A percentile compares a stretch with the other conserved stretches of the same genome.
Evolutionary conservation across 2,888 invertebrate species (phyloP).

Genomic region (Anthophora plumipes): DNA sequence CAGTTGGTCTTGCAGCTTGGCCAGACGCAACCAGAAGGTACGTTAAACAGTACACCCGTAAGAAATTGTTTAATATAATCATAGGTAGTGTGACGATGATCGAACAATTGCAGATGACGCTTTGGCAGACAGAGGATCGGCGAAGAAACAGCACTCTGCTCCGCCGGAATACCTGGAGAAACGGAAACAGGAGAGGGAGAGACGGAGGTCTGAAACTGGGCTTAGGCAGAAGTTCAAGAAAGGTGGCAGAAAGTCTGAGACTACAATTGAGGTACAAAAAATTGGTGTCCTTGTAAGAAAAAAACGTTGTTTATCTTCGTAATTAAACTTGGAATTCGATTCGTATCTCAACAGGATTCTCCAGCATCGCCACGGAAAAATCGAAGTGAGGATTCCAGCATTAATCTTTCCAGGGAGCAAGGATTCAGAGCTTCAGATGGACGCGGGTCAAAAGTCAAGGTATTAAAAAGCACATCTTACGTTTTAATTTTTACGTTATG

Average conservation of each 20-base stretch:
- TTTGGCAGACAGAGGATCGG: conserved; percentile 88
- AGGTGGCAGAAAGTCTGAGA: conserved; percentile 85
- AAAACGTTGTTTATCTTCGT: too few relatives aligned
- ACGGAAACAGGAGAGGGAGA: conserved; percentile 90
- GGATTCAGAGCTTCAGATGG: conserved; percentile 78
- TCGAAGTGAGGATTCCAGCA: conserved; percentile 73
- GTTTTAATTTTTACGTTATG: background rate
- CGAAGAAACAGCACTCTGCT: conserved; percentile 92
- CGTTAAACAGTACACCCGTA: background rate
- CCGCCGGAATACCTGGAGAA: conserved; percentile 95
- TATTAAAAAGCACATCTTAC: conserved; percentile 33
- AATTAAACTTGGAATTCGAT: background rate
- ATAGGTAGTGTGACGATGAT: too few relatives aligned
- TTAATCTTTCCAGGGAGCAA: conserved; percentile 75
- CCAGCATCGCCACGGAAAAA: conserved; percentile 77
- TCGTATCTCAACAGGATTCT: conserved; percentile 73
- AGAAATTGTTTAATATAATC: background rate
- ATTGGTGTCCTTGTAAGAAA: background rate
- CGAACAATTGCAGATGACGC: conserved; percentile 86
- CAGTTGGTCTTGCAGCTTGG: conserved; percentile 96
- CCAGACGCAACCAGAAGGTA: conserved; percentile 90
- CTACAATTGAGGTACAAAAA: conserved; percentile 76
- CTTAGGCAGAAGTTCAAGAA: conserved; percentile 87
- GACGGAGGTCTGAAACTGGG: conserved; percentile 88
- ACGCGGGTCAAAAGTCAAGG: conserved; percentile 81